Base-by-base conservation (phyloP, 1,140 invertebrate species). In the Anadara kagoshimensis region DNA sequence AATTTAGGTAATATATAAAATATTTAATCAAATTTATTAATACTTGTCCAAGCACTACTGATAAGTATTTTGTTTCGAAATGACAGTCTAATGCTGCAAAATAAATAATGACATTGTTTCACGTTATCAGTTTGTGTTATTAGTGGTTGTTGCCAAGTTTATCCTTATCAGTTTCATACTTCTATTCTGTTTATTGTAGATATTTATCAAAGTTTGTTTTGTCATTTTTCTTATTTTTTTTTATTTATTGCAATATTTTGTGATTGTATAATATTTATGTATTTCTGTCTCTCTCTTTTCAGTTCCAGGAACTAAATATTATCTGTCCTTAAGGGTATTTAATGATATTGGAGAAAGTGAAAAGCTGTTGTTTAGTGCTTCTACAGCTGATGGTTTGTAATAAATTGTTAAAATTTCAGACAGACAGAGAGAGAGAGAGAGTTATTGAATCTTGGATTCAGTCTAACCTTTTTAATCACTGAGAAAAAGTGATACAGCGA, bases 281-380 rank as follows among this genome's bases (percentile, higher is more conserved):
- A 57, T 57, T 59, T 29, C 36, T 59, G 16, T 22, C 22, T 45
- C 18, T 11, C 24, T 14, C 49, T 59, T 68, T 61, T 36, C 26
- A 69, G 67, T 36, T n/a, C 58, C 67, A 20, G 58, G 49, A 18
- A 62, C 47, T 14, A 36, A 43, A 41, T 69, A 69, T 14, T 41
- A 51, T 24, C 61, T 69, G 10, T 69, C 67, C 7, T 61, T 69
- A 47, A 43, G 67, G 51, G 53, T 56, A 49, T 69, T 69, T 69
- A 56, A 56, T 49, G 67, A 61, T 43, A 51, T 69, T 22, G 67
- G 67, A 41, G 67, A 69, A 24, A 69, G 67, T 62, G 67, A 59
- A 3, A 59, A 45, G 49, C 36, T 58, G 12, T 43, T 62, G 12
- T 41, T 69, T 0, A 47, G 47, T 43, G 67, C 49, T 26, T 62